Conservation (phyloP, 2,888 invertebrate species). For the Stenodema calcarata region DNA sequence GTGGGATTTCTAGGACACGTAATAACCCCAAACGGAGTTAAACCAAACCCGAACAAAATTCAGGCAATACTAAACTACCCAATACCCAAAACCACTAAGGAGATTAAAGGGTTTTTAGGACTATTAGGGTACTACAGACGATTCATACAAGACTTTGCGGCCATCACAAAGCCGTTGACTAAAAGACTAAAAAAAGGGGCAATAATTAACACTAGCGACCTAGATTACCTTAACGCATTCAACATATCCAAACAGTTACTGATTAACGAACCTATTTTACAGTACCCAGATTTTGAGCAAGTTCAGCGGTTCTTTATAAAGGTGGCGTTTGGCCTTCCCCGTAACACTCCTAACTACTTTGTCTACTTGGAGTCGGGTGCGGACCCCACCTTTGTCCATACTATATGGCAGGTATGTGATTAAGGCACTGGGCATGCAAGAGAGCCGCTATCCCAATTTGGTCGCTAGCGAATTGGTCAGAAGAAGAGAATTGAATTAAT, state of each 20-base stretch:
- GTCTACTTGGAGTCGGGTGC: no score
- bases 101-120: constrained; percentile 40
- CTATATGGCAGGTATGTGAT: no score
- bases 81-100: constrained; percentile 25
- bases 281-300: constrained; percentile 56
- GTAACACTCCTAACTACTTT: no score
- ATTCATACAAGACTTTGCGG: constrained; percentile 9
- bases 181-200: constrained; percentile 19
- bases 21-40: constrained; percentile 20
- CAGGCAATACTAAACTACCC: constrained; percentile 29
- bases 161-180: constrained; percentile 34
- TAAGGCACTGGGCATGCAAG: no score
- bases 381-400: no score
- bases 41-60: constrained; percentile 41
- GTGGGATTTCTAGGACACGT: constrained; percentile 42
- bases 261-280: constrained; percentile 16
- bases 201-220: constrained; percentile 52
- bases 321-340: no score
- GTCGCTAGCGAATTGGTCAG: no score
- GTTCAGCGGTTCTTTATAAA: no score
- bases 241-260: constrained; percentile 33
- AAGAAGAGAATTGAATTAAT: no score
- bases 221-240: constrained; percentile 19
- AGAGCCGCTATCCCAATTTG: no score
- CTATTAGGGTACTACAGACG: constrained; percentile 36